Percentiles rank a stretch among this genome's conserved stretches.
Evolutionary conservation across 2,113 vertebrate genomes (phyloP).

Genomic region (Aramus guarauna): DNA sequence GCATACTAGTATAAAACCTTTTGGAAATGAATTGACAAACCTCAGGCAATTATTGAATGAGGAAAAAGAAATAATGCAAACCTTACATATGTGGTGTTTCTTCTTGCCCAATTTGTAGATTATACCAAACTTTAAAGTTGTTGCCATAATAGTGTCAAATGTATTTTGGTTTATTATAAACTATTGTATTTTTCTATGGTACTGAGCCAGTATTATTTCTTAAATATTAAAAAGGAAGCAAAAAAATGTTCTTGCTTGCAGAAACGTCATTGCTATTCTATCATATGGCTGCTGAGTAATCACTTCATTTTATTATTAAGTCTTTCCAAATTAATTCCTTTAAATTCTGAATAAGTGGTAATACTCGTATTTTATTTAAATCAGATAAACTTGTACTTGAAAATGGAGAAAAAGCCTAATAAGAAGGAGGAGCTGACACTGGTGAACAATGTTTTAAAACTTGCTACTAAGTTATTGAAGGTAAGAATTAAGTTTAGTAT

Average conservation of each 20-base stretch:
- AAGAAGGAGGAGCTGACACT: conserved; percentile 98
- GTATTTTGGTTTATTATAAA: not conserved
- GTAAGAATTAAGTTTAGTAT: conserved; percentile 66
- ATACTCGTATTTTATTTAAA: not conserved
- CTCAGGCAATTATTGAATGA: not conserved
- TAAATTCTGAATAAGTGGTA: not conserved
- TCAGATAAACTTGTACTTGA: conserved; percentile 98
- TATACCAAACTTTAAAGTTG: not conserved
- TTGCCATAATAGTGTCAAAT: not conserved
- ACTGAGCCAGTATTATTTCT: not conserved
- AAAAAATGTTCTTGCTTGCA: not conserved
- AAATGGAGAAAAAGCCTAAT: conserved; percentile 99
- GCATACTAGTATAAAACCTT: not conserved
- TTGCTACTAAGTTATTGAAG: conserved; percentile 97
- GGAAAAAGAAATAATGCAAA: not conserved
- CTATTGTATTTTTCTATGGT: not conserved
- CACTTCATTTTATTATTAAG: not conserved
- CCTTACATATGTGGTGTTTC: not conserved
- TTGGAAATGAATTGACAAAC: not conserved
- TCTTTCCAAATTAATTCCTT: not conserved
- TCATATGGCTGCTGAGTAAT: not conserved
- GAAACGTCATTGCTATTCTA: not conserved
- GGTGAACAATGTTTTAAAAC: conserved; percentile 97
- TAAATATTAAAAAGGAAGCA: not conserved
- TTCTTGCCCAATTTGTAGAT: not conserved